phyloP scores from a whole-genome alignment of 2,797 vertebrate genomes.

The Rhodeus uyekii region DNA sequence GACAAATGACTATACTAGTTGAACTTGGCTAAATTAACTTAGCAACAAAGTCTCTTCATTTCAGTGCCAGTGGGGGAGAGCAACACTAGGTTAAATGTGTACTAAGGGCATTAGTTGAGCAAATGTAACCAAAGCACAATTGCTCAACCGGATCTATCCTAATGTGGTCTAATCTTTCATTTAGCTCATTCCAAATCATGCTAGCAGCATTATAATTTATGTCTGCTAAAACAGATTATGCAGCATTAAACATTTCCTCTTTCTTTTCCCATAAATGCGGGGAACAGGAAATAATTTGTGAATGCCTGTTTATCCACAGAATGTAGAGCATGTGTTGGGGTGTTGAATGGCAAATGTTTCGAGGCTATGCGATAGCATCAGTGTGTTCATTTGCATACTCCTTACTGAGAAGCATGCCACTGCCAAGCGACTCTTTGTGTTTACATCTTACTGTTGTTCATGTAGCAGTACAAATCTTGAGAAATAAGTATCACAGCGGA shows the following conservation, averaged over 20 bases:
- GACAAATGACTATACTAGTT: background rate
- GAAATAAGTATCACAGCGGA: conserved; percentile 2
- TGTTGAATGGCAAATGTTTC: background rate
- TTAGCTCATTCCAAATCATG: conserved; percentile 60
- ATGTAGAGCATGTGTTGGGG: background rate
- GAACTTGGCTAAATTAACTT: conserved; percentile 30
- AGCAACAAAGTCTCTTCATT: conserved; percentile 21
- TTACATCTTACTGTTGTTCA: conserved; percentile 9
- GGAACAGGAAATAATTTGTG: background rate
- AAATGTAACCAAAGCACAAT: conserved; percentile 6
- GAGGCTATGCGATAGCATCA: background rate
- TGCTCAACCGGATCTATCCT: background rate
- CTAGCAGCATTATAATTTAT: conserved; percentile 55
- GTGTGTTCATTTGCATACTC: conserved; percentile 16
- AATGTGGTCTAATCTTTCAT: conserved; percentile 56
- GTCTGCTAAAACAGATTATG: conserved; percentile 63
- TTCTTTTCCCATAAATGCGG: background rate
- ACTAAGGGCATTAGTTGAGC: background rate
- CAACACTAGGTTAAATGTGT: background rate
- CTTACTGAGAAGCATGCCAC: background rate
- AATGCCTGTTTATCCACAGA: conserved; percentile 18
- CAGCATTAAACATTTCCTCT: conserved; percentile 58
- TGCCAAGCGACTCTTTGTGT: conserved; percentile 7
- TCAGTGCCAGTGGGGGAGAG: background rate
- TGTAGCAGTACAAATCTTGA: background rate